These are phyloP conservation scores for Dryoscopus gambensis DNA, from an alignment of 2,113 vertebrate species.

Conservation along the genomic window DNA sequence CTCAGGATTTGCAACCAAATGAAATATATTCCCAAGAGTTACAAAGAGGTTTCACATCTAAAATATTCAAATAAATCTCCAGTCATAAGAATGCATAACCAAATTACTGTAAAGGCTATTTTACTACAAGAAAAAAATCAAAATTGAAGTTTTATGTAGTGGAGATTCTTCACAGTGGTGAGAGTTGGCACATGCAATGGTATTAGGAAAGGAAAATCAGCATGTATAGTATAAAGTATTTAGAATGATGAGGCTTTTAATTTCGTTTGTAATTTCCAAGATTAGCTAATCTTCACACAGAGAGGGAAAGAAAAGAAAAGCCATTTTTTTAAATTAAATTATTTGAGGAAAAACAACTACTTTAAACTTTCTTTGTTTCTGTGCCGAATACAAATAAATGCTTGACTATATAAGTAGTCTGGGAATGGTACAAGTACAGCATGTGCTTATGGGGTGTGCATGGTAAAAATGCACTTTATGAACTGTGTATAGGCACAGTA, in stretches of 20 bases:
- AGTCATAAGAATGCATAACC: not conserved
- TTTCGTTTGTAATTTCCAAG: not conserved
- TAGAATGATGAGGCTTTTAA: not conserved
- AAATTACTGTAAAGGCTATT: not conserved
- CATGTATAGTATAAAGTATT: not conserved
- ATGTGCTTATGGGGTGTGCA: not conserved
- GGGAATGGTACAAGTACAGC: not conserved
- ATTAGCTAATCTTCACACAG: not conserved
- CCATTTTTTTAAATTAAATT: not conserved
- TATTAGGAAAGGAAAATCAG: conserved; percentile 9
- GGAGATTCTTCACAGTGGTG: not conserved
- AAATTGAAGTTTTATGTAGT: not conserved
- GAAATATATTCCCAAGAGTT: not conserved
- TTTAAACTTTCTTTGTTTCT: not conserved
- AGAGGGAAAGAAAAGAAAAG: not conserved
- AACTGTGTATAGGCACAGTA: not conserved
- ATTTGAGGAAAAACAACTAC: not conserved
- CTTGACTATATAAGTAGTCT: not conserved
- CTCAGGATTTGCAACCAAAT: not conserved
- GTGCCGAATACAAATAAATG: not conserved
- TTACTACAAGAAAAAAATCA: not conserved
- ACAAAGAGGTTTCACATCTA: not conserved
- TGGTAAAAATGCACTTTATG: not conserved
- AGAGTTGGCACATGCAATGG: not conserved
- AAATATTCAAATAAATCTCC: not conserved